Conservation (phyloP, 1,140 invertebrate species). For the Hyphantria cunea region DNA sequence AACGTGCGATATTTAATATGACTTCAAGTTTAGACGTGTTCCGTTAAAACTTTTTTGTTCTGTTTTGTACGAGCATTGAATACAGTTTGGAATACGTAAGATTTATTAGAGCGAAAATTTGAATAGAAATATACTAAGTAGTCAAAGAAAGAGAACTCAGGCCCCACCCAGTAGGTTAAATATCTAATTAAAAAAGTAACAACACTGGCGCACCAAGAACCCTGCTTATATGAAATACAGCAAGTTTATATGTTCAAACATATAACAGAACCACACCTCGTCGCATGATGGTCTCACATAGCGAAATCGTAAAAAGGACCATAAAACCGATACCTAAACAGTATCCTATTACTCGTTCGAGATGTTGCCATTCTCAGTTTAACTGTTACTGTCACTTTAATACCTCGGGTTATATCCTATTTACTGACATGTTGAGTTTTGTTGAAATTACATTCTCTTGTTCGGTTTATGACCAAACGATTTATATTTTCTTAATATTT, state of each 20-base stretch:
- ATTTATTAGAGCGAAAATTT: too few species aligned
- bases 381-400: constrained; percentile 46
- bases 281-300: constrained; percentile 45
- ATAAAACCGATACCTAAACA: constrained; percentile 57
- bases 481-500: constrained; percentile 22
- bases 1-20: too few species aligned
- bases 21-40: too few species aligned
- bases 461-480: constrained; percentile 5
- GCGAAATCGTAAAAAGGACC: constrained; percentile 56
- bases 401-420: constrained; percentile 40
- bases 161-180: too few species aligned
- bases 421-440: constrained; percentile 28
- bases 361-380: constrained; percentile 50
- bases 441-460: constrained; percentile 20
- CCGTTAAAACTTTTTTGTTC: too few species aligned
- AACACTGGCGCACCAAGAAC: too few species aligned
- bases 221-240: neutral
- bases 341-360: constrained; percentile 53
- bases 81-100: too few species aligned
- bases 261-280: constrained; percentile 10
- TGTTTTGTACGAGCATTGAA: too few species aligned
- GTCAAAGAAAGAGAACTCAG: too few species aligned
- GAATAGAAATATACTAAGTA: too few species aligned
- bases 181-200: too few species aligned
- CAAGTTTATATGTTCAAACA: neutral